Percentiles rank a stretch among this genome's conserved stretches.
These are phyloP conservation scores for Thamnaconus septentrionalis DNA, from an alignment of 2,113 vertebrate genomes.

Conservation along the genomic window DNA sequence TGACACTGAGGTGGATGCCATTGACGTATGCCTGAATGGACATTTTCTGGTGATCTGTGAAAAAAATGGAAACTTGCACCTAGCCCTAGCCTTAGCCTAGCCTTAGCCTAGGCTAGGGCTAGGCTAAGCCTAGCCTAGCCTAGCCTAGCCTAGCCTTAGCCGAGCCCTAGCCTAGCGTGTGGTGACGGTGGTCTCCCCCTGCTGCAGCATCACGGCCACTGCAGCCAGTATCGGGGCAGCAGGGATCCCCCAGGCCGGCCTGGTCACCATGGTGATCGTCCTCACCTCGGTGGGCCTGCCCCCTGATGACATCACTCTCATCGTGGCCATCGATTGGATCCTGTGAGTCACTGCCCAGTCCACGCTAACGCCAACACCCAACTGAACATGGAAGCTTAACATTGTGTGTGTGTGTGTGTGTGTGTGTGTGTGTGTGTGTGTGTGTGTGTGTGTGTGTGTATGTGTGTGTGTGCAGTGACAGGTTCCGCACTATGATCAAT, in stretches of 20 bases:
- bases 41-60: no score
- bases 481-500: constrained; percentile 86
- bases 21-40: no score
- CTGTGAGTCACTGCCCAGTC: constrained; percentile 73
- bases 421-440: not conserved
- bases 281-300: constrained; percentile 87
- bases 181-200: not conserved
- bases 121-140: no score
- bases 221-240: constrained; percentile 82
- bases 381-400: not conserved
- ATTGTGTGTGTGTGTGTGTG: not conserved
- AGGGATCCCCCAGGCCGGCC: constrained; percentile 85
- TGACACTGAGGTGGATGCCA: no score
- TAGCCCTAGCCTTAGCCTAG: no score
- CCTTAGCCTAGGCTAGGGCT: no score
- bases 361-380: not conserved
- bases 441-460: not conserved
- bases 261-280: constrained; percentile 90
- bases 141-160: no score
- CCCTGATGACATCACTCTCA: constrained; percentile 85
- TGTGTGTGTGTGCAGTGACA: constrained; percentile 67
- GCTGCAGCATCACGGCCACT: constrained; percentile 77
- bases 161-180: no score
- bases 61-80: not conserved
- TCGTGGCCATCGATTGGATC: constrained; percentile 87